Evolutionary conservation across 2,888 invertebrate species (phyloP).

Genomic region (Anoncus sp.): DNA sequence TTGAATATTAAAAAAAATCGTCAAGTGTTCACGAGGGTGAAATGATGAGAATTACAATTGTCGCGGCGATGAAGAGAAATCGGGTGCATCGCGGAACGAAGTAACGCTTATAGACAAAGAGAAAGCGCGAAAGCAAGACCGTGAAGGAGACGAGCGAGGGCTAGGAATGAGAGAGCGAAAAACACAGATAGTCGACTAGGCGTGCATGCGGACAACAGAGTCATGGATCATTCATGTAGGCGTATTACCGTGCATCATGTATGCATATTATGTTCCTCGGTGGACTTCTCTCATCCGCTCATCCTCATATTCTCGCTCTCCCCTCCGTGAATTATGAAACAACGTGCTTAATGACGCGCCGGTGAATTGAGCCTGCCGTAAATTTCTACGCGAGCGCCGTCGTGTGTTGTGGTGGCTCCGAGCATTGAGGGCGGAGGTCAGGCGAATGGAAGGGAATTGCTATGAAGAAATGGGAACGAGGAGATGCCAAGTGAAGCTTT

Average conservation of each 20-base stretch:
- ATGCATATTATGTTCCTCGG: slow-evolving; percentile 63
- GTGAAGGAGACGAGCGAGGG: slow-evolving; percentile 8
- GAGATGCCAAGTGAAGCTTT: slow-evolving; percentile 66
- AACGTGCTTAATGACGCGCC: slow-evolving; percentile 82
- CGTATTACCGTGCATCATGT: slow-evolving; percentile 63
- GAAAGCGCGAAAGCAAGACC: slow-evolving; percentile 14
- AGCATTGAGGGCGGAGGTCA: slow-evolving; percentile 57
- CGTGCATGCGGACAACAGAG: slow-evolving; percentile 38
- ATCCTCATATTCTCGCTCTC: slow-evolving; percentile 40
- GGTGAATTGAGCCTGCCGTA: slow-evolving; percentile 80
- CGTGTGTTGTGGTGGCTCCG: slow-evolving; percentile 43
- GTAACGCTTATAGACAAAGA: slow-evolving; percentile 24
- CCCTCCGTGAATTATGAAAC: slow-evolving; percentile 81
- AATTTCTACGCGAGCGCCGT: slow-evolving; percentile 73
- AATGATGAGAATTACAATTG: background rate
- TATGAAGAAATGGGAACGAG: slow-evolving; percentile 43
- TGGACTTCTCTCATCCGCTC: slow-evolving; percentile 59
- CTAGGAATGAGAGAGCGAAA: slow-evolving; percentile 18
- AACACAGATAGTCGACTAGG: slow-evolving; percentile 49
- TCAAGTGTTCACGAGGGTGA: slow-evolving; percentile 13
- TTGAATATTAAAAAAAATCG: slow-evolving; percentile 13
- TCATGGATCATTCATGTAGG: slow-evolving; percentile 62
- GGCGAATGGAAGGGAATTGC: slow-evolving; percentile 56
- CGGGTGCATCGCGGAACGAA: background rate
- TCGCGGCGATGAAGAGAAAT: slow-evolving; percentile 19